Evolutionary conservation across 2,113 vertebrate genomes (phyloP).

Genomic region (Pseudorhombus dupliciocellatus): DNA sequence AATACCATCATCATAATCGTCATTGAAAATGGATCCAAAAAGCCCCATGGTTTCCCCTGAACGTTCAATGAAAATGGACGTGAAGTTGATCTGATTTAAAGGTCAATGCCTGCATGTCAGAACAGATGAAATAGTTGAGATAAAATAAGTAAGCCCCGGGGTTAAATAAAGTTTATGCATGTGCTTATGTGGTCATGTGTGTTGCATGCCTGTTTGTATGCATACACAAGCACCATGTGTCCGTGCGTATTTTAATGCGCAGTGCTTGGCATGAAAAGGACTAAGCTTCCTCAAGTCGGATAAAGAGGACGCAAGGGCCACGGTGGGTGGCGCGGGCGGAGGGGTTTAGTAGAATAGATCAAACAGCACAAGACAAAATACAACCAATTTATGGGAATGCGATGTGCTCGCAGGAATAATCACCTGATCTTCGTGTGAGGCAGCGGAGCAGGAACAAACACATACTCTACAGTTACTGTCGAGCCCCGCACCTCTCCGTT

Average conservation of each 20-base stretch:
- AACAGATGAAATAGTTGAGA: conserved; percentile 25
- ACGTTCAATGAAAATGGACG: conserved; percentile 16
- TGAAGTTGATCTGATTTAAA: conserved; percentile 51
- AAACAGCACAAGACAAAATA: conserved; percentile 34
- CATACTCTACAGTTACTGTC: conserved; percentile 48
- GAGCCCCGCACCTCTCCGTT: conserved; percentile 33
- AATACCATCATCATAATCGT: background rate
- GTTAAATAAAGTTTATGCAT: conserved; percentile 13
- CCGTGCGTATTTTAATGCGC: conserved; percentile 16
- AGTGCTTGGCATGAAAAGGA: conserved; percentile 12
- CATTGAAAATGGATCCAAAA: too few species aligned
- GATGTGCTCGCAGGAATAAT: conserved; percentile 42
- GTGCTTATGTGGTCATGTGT: conserved; percentile 8
- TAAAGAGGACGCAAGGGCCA: conserved; percentile 1
- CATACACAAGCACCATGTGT: background rate
- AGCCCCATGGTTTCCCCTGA: conserved; percentile 12
- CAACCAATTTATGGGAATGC: conserved; percentile 43
- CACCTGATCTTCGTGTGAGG: conserved; percentile 34
- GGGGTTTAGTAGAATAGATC: conserved; percentile 37
- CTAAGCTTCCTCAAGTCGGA: background rate
- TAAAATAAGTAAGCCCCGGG: conserved; percentile 36
- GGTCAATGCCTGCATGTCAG: conserved; percentile 46
- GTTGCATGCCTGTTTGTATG: background rate
- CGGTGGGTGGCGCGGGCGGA: background rate
- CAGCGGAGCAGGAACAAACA: conserved; percentile 50